Conservation (phyloP, 2,797 vertebrate species). For the Borostomias antarcticus region DNA sequence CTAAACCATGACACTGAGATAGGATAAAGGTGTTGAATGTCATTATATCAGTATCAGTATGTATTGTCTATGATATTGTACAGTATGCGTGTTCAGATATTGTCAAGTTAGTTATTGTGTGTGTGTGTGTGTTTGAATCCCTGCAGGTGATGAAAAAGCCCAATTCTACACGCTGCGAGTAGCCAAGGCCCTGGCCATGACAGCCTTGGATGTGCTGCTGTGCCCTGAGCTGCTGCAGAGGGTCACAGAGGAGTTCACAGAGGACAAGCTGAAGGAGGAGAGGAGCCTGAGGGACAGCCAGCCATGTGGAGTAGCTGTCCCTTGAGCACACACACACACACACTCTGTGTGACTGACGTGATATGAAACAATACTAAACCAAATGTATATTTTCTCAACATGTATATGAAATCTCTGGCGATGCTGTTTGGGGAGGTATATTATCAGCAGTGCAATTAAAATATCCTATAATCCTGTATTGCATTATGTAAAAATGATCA, state of each 20-base stretch:
- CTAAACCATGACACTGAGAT: neutral
- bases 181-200: constrained; percentile 87
- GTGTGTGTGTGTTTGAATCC: neutral
- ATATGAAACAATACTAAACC: neutral
- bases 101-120: neutral
- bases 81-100: neutral
- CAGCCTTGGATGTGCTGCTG: constrained; percentile 84
- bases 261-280: constrained; percentile 73
- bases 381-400: neutral
- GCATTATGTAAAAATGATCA: no score
- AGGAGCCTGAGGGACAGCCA: constrained; percentile 44
- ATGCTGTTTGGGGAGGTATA: no score
- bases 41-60: neutral
- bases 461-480: no score
- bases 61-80: neutral
- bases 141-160: constrained; percentile 79
- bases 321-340: neutral
- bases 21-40: neutral
- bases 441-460: no score
- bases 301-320: constrained; percentile 16
- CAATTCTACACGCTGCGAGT: constrained; percentile 82
- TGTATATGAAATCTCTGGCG: no score
- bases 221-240: constrained; percentile 76
- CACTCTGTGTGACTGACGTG: neutral
- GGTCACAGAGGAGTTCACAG: constrained; percentile 79